Evolutionary conservation across 2,113 vertebrate species (phyloP), one percentile per base, ranked within the genome.

Genomic region (Psilopogon haemacephalus): DNA sequence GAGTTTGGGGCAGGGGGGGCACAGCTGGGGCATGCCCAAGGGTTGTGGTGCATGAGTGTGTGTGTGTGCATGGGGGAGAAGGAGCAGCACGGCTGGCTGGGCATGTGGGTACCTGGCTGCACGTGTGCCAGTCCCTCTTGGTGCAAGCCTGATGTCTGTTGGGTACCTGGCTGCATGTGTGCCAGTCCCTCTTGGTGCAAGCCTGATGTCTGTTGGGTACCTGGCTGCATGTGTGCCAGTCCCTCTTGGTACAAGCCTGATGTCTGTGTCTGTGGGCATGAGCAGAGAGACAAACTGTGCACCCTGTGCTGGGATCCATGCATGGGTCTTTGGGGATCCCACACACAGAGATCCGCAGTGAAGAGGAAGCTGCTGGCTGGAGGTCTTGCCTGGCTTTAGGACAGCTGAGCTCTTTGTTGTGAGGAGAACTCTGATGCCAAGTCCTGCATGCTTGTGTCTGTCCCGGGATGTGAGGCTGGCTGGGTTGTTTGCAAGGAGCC

Each of bases 401-500:
- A n/a, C 52, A 28, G 1, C 84, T 23, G 77, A 72, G 68, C 50
- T 89, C 78, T 38, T 55, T 35, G 83, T 82, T 50, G 0, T 4
- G 55, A 30, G 44, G 81, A 12, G 27, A 62, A 6, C 18, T 24
- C 16, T 23, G 86, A 3, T 64, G 60, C 35, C 6, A 9, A 24
- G 2, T 71, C 83, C 84, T 13, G 85, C 89, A 81, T 77, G 91
- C 54, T 62, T 15, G 21, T 70, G 73, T 71, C 46, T 89, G 79
- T 48, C 52, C 75, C 58, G 78, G 56, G 56, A 1, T 7, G 0
- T 2, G 54, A 44, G 89, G 48, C 87, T 95, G 93, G 38, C 89
- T 68, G 87, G 78, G 78, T 64, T 26, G 42, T 71, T 30, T 56
- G 75, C 70, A 65, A 87, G 89, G 63, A 89, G 87, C 64, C 72